phyloP scores from a whole-genome alignment of 2,113 vertebrate species.

The Australoheros scitulus region DNA sequence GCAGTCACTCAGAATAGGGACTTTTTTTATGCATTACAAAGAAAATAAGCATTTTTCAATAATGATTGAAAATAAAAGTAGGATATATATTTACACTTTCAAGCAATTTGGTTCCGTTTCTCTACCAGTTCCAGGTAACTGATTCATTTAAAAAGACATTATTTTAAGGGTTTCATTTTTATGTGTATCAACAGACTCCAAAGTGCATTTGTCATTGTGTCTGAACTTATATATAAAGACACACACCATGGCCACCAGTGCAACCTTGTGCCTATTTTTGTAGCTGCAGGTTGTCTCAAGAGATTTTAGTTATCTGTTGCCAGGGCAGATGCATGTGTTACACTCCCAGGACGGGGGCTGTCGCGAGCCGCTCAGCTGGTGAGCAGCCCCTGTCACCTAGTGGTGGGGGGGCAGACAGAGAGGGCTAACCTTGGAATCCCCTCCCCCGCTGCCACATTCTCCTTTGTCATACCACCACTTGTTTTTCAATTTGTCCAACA shows the following conservation, averaged over 20 bases:
- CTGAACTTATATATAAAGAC: slow-evolving; percentile 33
- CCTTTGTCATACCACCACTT: slow-evolving; percentile 99
- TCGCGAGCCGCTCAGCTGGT: slow-evolving; percentile 74
- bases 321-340: slow-evolving; percentile 97
- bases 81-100: not conserved
- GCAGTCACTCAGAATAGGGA: slow-evolving; percentile 3
- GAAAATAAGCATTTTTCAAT: not conserved
- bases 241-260: slow-evolving; percentile 43
- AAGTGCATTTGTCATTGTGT: slow-evolving; percentile 34
- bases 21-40: not conserved
- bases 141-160: slow-evolving; percentile 1
- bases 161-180: not conserved
- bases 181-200: slow-evolving; percentile 15
- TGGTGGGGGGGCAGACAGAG: slow-evolving; percentile 90
- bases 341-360: slow-evolving; percentile 74
- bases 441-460: slow-evolving; percentile 99
- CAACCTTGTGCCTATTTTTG: slow-evolving; percentile 32
- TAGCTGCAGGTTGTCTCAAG: slow-evolving; percentile 5
- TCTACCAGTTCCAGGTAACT: not conserved
- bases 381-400: slow-evolving; percentile 81
- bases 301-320: slow-evolving; percentile 24
- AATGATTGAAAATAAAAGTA: not conserved
- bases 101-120: not conserved
- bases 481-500: slow-evolving; percentile 99
- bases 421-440: slow-evolving; percentile 99